phyloP scores from a whole-genome alignment of 2,113 vertebrate genomes.

The Pseudorasbora parva region DNA sequence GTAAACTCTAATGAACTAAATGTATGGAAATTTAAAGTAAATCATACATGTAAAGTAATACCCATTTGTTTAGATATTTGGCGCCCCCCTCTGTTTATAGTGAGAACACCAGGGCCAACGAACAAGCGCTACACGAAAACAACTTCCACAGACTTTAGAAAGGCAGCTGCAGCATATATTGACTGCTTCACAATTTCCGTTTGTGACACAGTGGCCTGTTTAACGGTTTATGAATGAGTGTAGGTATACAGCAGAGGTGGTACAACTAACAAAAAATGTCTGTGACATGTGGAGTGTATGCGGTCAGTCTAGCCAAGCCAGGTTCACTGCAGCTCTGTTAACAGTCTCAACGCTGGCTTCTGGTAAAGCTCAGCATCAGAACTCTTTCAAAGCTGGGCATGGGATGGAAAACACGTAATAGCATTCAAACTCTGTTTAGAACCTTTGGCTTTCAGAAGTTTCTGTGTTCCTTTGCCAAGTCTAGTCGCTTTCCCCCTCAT shows the following conservation, averaged over 20 bases:
- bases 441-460: slow-evolving; percentile 26
- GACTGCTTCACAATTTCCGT: background rate
- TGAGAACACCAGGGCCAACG: slow-evolving; percentile 45
- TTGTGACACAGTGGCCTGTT: background rate
- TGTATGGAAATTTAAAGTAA: background rate
- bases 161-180: background rate
- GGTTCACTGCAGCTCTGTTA: background rate
- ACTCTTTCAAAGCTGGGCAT: slow-evolving; percentile 54
- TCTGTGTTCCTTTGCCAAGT: slow-evolving; percentile 56
- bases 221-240: background rate
- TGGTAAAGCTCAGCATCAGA: slow-evolving; percentile 70
- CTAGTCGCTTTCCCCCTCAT: slow-evolving; percentile 42
- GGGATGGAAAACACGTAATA: slow-evolving; percentile 56
- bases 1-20: background rate
- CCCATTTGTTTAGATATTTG: slow-evolving; percentile 8
- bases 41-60: background rate
- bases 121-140: background rate
- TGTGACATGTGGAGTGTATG: background rate
- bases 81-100: slow-evolving; percentile 69
- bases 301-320: background rate
- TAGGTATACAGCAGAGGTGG: background rate
- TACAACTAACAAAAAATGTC: slow-evolving; percentile 60
- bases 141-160: background rate
- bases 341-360: slow-evolving; percentile 58
- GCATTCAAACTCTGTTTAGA: slow-evolving; percentile 49